Base-by-base conservation (phyloP, 2,113 vertebrate genomes). In the Mixornis gularis region DNA sequence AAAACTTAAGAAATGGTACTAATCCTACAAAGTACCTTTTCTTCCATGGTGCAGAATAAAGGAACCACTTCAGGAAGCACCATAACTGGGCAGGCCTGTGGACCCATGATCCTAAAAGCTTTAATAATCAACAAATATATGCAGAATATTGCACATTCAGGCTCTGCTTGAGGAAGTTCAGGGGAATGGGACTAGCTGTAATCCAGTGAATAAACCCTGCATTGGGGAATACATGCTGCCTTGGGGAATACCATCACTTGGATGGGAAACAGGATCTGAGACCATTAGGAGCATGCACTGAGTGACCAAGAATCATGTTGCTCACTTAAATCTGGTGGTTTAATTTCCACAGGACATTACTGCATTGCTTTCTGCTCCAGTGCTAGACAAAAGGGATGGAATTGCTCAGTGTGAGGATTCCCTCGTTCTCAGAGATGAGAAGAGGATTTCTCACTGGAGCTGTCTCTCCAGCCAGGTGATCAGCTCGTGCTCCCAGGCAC, bases 341-440 rank as follows among this genome's bases (percentile, higher is more conserved):
- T 49, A 12, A 64, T 40, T 60, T 72, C 38, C 66, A 62, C 29
- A n/a, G 22, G 27, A 62, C 59, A 41, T 52, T 22, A 44, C 27
- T 38, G 53, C 36, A 12, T 8, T 0, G 6, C 20, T 48, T 73
- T 43, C 71, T 69, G 30, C 58, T 18, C 59, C 44, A 22, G 29
- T 17, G 26, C 29, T 12, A 40, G 0, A 1, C 36, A 44, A 55
- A 62, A n/a, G 7, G 7, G 27, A 55, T 12, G 25, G 20, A 11
- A 60, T 25, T 56, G 40, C 26, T 20, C 21, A 10, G 14, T 4
- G 22, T 63, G 25, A 55, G 3, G 1, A 17, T 22, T 49, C 7
- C 30, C 34, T 64, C 2, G 1, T 24, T 66, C 36, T 60, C 49
- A 29, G 24, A 76, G 56, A 12, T 7, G 16, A 81, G 32, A 68